Percentiles rank a stretch among this genome's conserved stretches.
Evolutionary conservation across 2,888 invertebrate genomes (phyloP).

Genomic region (Lithophane socia): DNA sequence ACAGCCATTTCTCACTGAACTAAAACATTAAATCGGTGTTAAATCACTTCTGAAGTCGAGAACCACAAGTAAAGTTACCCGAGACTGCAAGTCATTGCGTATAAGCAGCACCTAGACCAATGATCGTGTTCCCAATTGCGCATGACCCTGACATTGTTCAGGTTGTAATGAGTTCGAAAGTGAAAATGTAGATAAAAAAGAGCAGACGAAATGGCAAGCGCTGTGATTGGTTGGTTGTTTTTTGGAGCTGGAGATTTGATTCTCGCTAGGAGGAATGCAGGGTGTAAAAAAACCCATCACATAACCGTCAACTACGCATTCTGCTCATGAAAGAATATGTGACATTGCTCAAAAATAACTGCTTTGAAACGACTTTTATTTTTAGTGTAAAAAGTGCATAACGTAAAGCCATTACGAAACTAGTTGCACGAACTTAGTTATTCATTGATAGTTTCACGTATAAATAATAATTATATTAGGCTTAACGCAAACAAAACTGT

Average conservation of each 20-base stretch:
- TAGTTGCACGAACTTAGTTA: too few relatives aligned
- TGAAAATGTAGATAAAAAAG: slow-evolving; percentile 12
- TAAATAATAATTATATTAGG: too few relatives aligned
- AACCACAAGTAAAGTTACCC: not conserved
- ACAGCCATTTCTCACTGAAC: not conserved
- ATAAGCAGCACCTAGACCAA: slow-evolving; percentile 13
- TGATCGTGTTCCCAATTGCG: not conserved
- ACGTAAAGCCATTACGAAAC: too few relatives aligned
- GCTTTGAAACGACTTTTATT: too few relatives aligned
- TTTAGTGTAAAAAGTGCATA: too few relatives aligned
- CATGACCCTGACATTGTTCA: slow-evolving; percentile 36
- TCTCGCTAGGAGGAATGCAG: not conserved
- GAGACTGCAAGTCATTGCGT: slow-evolving; percentile 37
- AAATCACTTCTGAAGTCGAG: not conserved
- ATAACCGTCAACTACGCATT: too few relatives aligned
- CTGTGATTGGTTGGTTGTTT: slow-evolving; percentile 2
- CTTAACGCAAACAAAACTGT: too few relatives aligned
- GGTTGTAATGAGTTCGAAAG: slow-evolving; percentile 31
- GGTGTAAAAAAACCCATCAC: too few relatives aligned
- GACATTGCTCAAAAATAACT: too few relatives aligned
- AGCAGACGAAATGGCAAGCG: not conserved
- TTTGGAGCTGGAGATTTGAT: not conserved
- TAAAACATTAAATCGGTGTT: not conserved
- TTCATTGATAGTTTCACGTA: too few relatives aligned
- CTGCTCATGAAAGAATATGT: too few relatives aligned